These are phyloP conservation scores for Blastobasis adustella DNA, from an alignment of 2,888 invertebrate genomes.

Conservation along the genomic window DNA sequence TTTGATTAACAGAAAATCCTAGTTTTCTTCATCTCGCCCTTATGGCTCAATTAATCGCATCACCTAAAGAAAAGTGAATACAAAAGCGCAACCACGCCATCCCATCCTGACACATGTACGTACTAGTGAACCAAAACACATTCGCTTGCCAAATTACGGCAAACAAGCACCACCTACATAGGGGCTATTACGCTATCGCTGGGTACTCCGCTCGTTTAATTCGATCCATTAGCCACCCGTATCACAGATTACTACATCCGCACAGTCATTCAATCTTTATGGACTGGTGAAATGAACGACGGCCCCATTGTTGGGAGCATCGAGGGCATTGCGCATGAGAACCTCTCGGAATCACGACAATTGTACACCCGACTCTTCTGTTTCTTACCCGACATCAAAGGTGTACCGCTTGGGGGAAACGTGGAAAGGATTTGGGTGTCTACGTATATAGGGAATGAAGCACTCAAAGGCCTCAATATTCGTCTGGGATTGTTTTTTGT, in stretches of 20 bases:
- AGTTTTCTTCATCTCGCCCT: too few species aligned
- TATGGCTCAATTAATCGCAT: too few species aligned
- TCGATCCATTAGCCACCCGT: constrained; percentile 57
- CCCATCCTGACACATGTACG: neutral
- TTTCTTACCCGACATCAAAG: neutral
- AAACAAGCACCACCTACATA: constrained; percentile 4
- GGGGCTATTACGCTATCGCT: constrained; percentile 8
- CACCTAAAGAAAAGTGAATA: too few species aligned
- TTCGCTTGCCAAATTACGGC: constrained; percentile 7
- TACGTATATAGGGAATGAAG: too few species aligned
- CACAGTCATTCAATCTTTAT: constrained; percentile 13
- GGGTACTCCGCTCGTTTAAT: constrained; percentile 39
- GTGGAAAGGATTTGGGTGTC: too few species aligned
- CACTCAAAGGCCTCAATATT: too few species aligned
- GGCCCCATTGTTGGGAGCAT: neutral
- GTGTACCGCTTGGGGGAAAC: neutral
- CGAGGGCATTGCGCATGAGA: neutral
- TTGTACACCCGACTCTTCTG: too few species aligned
- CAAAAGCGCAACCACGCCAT: too few species aligned
- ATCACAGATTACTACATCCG: constrained; percentile 64
- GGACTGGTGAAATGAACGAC: constrained; percentile 3
- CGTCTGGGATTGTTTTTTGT: too few species aligned
- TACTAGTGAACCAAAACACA: neutral
- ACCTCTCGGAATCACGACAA: neutral
- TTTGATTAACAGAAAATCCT: too few species aligned